Base-by-base conservation (phyloP, 2,113 vertebrate species). In the Sula dactylatra region DNA sequence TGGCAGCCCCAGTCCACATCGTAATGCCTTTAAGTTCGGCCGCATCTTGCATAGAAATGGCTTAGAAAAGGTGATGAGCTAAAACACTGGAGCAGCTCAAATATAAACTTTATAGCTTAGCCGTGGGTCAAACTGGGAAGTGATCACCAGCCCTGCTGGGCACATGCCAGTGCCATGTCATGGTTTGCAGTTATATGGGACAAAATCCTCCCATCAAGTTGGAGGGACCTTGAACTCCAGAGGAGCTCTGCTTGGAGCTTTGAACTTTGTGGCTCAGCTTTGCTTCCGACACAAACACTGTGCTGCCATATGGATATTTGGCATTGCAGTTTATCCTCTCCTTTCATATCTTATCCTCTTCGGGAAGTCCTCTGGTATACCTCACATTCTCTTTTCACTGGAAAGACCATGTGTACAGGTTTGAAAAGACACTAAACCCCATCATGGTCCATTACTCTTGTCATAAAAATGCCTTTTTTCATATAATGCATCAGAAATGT, bases 291-390 rank as follows among this genome's bases (percentile, higher is more conserved):
- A 67, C 86, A 90, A 92, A 88, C 12, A 58, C 32, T 86, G 47
- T 2, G 13, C 82, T 97, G 94, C 88, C 83, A 66, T 73, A 58
- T 59, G 82, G 69, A 78, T 62, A 42, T 62, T 86, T 81, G 88
- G 77, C 83, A 71, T 64, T 0, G 0, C 1, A 45, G 78, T 76
- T 96, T 91, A 88, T 86, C 66, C 87, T 82, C 13, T 95, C 73
- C 65, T 94, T 91, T 90, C 82, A 34, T 88, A 92, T 81, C 92
- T 94, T 93, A 90, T 79, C 92, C 92, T 72, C 82, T 88, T 70
- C 65, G 67, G 88, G 92, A 93, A 94, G 88, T 71, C 47, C 64
- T 90, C 90, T 93, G 80, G 32, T 84, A 67, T 72, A 77, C 74
- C 52, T 92, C 88, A 86, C 34, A 5, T 59, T 71, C 36, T 74